These are phyloP conservation scores for Masticophis lateralis DNA, from an alignment of 2,797 vertebrate species.

Conservation along the genomic window DNA sequence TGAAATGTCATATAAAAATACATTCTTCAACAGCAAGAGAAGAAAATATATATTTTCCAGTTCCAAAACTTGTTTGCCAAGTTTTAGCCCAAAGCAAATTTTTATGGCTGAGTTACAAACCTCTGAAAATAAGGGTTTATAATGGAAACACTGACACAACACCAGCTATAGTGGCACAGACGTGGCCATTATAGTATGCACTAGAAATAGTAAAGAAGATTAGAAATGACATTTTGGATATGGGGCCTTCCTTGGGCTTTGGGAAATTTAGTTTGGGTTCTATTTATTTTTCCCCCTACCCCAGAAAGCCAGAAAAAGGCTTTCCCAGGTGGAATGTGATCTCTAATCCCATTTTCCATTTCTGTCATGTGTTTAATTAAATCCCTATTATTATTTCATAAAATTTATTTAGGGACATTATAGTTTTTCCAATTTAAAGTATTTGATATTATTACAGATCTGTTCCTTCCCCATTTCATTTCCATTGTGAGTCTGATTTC, in stretches of 20 bases:
- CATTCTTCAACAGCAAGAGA: background rate
- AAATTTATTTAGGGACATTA: background rate
- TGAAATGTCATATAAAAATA: slow-evolving; percentile 14
- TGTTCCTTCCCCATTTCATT: background rate
- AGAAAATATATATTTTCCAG: slow-evolving; percentile 27
- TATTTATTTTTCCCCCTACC: slow-evolving; percentile 38
- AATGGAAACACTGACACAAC: slow-evolving; percentile 48
- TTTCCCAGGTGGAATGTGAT: slow-evolving; percentile 38
- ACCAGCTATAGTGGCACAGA: slow-evolving; percentile 42
- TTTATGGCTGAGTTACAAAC: slow-evolving; percentile 47
- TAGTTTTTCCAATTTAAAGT: background rate
- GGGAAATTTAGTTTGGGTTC: slow-evolving; percentile 51
- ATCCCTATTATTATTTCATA: slow-evolving; percentile 35
- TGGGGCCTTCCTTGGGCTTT: slow-evolving; percentile 49
- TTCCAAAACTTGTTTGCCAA: slow-evolving; percentile 39
- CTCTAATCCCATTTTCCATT: slow-evolving; percentile 42
- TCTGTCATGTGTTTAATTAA: background rate
- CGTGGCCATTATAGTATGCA: slow-evolving; percentile 29
- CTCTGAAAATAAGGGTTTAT: slow-evolving; percentile 51
- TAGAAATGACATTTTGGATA: slow-evolving; percentile 62
- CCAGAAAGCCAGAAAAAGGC: slow-evolving; percentile 33
- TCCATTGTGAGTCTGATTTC: background rate
- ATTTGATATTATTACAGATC: background rate
- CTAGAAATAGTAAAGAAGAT: slow-evolving; percentile 58
- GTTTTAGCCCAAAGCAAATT: slow-evolving; percentile 44